Evolutionary conservation across 1,140 invertebrate species (phyloP), one percentile per base, ranked within the genome.

Genomic region (Drosophila grimshawi): DNA sequence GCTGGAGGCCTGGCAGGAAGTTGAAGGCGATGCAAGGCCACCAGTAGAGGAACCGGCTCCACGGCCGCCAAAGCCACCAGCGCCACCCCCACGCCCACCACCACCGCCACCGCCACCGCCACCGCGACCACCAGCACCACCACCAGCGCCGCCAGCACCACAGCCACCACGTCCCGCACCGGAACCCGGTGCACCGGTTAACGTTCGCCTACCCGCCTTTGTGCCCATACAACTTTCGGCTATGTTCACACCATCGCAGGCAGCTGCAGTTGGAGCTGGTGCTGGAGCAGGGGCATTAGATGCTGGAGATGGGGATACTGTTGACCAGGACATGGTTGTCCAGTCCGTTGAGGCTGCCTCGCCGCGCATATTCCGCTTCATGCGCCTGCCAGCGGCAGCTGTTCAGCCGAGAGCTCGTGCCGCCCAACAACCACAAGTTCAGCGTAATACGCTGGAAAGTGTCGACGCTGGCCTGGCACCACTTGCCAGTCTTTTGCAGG

Each of bases 1-100:
- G 45, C 72, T 92, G 45, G 88, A 92, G 51, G 90, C 90, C 4
- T 91, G 86, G 81, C 83, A 80, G 10, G 90, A 92, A 4, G 88
- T 83, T 0, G 90, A 92, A 5, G 69, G 63, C 8, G 71, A 39
- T 8, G 35, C 53, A 0, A 78, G 73, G 46, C 79, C 76, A 45
- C 78, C 85, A 2, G 85, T 78, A 2, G 76, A 93, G 4, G 85
- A 92, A 5, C 48, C 51, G 0, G 32, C 37, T 30, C 57, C 68
- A 19, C 19, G 0, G 4, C 70, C 53, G 3, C 19, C 61, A 2
- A 62, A 45, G 35, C 59, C 80, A 4, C 35, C 53, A 75, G 45
- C 33, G 43, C 60, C 11, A 27, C 30, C 86, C 66, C 69, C 78
- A 7, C 66, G 66, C 0, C 52, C 62, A 0, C 7, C 57, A 0